Conservation (phyloP, 2,797 vertebrate species). For the Adelosebastes latens region DNA sequence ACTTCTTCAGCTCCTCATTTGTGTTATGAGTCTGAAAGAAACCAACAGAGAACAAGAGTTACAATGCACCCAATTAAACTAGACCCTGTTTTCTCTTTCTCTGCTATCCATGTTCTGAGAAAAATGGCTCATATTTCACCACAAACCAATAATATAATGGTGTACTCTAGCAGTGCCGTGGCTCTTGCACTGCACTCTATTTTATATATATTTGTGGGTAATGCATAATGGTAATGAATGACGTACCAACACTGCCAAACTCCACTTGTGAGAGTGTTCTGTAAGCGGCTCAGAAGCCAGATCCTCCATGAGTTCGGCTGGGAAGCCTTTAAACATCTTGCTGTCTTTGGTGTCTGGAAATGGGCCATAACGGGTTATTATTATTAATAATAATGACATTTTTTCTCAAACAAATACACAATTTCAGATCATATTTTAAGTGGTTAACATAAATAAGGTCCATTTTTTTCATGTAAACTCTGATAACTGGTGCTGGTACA, state of each 20-base stretch:
- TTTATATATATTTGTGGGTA: background rate
- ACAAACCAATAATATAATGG: background rate
- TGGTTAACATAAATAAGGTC: background rate
- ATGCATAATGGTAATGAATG: background rate
- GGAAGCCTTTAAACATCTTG: conserved; percentile 87
- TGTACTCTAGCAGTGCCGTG: background rate
- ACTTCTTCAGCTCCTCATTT: conserved; percentile 83
- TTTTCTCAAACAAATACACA: background rate
- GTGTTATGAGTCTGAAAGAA: conserved; percentile 85
- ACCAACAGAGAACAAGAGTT: background rate
- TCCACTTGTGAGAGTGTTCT: conserved; percentile 89
- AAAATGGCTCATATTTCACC: background rate
- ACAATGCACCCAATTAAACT: background rate
- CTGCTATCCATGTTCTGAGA: background rate
- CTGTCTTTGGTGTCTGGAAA: conserved; percentile 79
- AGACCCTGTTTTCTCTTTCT: background rate
- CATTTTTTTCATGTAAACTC: background rate
- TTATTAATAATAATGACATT: background rate
- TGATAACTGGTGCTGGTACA: background rate
- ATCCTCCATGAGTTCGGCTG: conserved; percentile 80
- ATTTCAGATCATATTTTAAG: background rate
- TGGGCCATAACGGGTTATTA: background rate
- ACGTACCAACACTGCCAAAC: conserved; percentile 85
- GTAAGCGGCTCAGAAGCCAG: conserved; percentile 86
- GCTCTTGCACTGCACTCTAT: background rate